Base-by-base conservation (phyloP, 2,888 invertebrate species). In the Caenorhabditis parvicauda region DNA sequence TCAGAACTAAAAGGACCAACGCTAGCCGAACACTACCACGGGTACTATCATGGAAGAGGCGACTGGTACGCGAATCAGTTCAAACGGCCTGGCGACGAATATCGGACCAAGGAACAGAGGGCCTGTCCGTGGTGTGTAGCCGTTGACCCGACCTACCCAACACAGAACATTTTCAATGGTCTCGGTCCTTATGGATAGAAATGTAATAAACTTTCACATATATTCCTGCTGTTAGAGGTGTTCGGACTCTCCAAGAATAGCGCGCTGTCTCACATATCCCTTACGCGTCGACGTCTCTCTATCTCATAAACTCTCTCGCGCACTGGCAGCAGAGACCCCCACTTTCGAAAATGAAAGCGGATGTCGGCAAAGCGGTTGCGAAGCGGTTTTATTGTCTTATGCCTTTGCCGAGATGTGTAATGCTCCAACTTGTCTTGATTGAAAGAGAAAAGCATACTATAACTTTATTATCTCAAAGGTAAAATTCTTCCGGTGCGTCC, bases 101-200 rank as follows among this genome's bases (percentile, higher is more conserved):
- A 70, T 19, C 59, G 69, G 24, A 74, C 74, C 5, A 57, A 64
- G 32, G 46, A 61, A 22, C 69, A 72, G 25, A 42, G 63, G 45
- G 74, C 72, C 3, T 74, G 72, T 57, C 74, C 74, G 0, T 74
- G 74, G 74, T 74, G 74, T 27, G 72, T 65, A 27, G 74, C 67
- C 21, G 65, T 64, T 1, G 71, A 71, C 22, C 43, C 64, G 1
- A 54, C 51, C 1, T 64, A 68, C 49, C 67, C 64, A 2, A 62
- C 62, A 0, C 54, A 67, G 32, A 62, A 57, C 24, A 57, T 62
- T 17, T 53, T 53, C 45, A 53, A 53, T 43, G n/a, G n/a, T n/a
- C n/a, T n/a, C n/a, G n/a, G n/a, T n/a, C n/a, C n/a, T n/a, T n/a
- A n/a, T n/a, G n/a, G n/a, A n/a, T n/a, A n/a, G n/a, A n/a, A n/a